Percentiles rank a stretch among this genome's conserved stretches.
phyloP scores from a whole-genome alignment of 1,140 invertebrate genomes.

The Diachasma alloeum region DNA sequence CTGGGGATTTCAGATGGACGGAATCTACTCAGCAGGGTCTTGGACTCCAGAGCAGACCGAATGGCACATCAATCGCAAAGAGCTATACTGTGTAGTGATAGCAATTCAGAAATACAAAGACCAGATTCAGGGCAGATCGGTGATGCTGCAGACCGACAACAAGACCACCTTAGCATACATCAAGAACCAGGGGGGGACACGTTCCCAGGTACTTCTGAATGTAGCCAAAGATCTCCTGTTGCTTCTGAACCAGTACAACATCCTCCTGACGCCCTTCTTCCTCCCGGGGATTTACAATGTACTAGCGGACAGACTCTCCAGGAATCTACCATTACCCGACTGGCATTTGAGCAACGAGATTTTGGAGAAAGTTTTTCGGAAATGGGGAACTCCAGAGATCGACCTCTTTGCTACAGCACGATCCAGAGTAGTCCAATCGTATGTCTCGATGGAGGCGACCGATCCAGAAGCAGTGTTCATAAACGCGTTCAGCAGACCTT shows the following conservation, averaged over 20 bases:
- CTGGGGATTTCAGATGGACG: constrained; percentile 41
- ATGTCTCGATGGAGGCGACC: constrained; percentile 20
- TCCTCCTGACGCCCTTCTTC: constrained; percentile 26
- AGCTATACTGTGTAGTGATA: constrained; percentile 42
- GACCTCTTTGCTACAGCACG: constrained; percentile 26
- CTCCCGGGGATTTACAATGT: constrained; percentile 36
- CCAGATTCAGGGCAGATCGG: constrained; percentile 15
- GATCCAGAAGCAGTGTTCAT: constrained; percentile 5
- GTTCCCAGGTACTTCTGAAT: constrained; percentile 19
- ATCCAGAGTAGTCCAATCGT: constrained; percentile 22
- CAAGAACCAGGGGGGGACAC: constrained; percentile 35
- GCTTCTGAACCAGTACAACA: constrained; percentile 31
- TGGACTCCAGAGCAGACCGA: constrained; percentile 34
- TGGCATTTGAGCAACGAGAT: constrained; percentile 32
- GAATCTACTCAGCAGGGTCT: constrained; percentile 16
- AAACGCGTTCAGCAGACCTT: constrained; percentile 17
- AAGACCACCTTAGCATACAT: constrained; percentile 37
- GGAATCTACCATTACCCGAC: constrained; percentile 18
- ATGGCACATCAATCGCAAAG: constrained; percentile 46
- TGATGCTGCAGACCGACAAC: constrained; percentile 51
- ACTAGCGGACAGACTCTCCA: constrained; percentile 33
- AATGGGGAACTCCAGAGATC: constrained; percentile 26
- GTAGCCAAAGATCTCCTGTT: constrained; percentile 19
- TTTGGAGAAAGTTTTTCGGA: constrained; percentile 6
- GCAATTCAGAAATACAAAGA: constrained; percentile 30